Percentiles rank a stretch among this genome's conserved stretches.
These are phyloP conservation scores for Pangasius krempfi DNA, from an alignment of 2,797 vertebrate genomes.

Conservation along the genomic window DNA sequence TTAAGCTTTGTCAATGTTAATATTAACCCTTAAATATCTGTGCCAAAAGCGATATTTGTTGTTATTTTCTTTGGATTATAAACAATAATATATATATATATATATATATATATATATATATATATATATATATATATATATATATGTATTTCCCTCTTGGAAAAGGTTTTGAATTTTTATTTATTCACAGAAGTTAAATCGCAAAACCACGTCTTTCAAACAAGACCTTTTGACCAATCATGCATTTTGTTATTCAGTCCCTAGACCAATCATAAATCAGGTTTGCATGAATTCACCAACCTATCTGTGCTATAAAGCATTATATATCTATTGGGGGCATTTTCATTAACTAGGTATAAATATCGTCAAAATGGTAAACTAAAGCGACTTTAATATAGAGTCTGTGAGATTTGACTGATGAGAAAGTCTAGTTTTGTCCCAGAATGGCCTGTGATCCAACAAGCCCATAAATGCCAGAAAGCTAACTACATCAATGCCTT, in stretches of 20 bases:
- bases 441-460: background rate
- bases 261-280: background rate
- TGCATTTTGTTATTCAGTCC: background rate
- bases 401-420: background rate
- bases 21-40: background rate
- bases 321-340: background rate
- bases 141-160: too few relatives aligned
- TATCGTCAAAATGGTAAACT: background rate
- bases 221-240: background rate
- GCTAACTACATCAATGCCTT: slow-evolving; percentile 15
- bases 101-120: too few relatives aligned
- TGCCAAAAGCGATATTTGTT: too few relatives aligned
- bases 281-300: background rate
- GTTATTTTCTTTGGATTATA: too few relatives aligned
- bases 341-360: background rate
- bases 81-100: too few relatives aligned
- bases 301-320: background rate
- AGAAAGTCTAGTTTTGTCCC: background rate
- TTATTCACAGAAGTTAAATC: background rate
- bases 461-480: slow-evolving; percentile 7
- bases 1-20: background rate
- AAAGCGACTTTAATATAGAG: background rate
- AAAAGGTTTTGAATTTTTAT: too few relatives aligned
- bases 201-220: background rate
- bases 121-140: too few relatives aligned